Evolutionary conservation across 2,888 invertebrate species (phyloP).

Genomic region (Melikaiella ostensackeni): DNA sequence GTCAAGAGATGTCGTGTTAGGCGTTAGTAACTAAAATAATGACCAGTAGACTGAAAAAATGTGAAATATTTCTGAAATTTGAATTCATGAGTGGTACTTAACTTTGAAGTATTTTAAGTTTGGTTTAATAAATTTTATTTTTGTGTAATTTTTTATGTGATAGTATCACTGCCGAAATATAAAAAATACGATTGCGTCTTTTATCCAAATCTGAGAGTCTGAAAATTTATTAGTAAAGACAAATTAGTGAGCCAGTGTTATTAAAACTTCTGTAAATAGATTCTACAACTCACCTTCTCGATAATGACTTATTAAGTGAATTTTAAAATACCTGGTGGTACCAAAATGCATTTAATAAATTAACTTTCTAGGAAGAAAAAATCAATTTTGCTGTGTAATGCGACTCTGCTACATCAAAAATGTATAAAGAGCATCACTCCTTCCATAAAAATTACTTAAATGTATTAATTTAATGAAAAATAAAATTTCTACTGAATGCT

Average conservation of each 20-base stretch:
- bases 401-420: not conserved
- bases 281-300: not conserved
- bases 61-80: not conserved
- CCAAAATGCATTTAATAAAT: not conserved
- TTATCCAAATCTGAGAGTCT: not conserved
- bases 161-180: not conserved
- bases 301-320: too few relatives aligned
- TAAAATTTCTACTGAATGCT: not conserved
- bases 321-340: not conserved
- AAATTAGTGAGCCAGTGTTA: not conserved
- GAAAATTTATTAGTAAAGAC: not conserved
- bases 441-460: not conserved
- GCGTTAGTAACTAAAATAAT: too few relatives aligned
- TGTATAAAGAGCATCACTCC: not conserved
- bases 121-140: too few relatives aligned
- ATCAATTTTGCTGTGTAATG: not conserved
- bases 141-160: not conserved
- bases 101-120: not conserved
- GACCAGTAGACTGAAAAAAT: not conserved
- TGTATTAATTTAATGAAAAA: slow-evolving; percentile 4
- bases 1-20: too few relatives aligned
- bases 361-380: not conserved
- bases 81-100: not conserved
- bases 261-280: not conserved
- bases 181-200: not conserved